Base-by-base conservation (phyloP, 2,888 invertebrate genomes). In the Spialia ferax region DNA sequence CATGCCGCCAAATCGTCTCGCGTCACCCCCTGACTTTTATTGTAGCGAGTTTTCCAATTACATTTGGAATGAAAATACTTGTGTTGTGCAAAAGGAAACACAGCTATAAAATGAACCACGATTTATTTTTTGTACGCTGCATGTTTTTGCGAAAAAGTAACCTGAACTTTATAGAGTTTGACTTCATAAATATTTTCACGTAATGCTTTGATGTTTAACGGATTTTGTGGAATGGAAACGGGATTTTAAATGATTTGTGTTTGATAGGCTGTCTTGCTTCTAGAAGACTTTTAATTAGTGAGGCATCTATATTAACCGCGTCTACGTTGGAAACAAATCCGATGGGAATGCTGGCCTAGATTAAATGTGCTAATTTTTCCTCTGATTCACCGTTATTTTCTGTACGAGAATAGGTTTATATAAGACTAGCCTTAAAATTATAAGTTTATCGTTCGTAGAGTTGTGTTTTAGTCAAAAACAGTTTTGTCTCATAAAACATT, bases 31-130 rank as follows among this genome's bases (percentile, higher is more conserved):
- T 77, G 80, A 76, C 80, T 83, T 84, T 86, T 86, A 86, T 85
- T 86, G 83, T 84, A 81, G 80, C 83, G 79, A 84, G 83, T 82
- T 85, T 88, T 86, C 83, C 87, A 88, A 88, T 88, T 88, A 87
- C 85, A 82, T 79, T 75, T 81, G 80, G 80, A 82, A 85, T 80
- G 84, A 82, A 82, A 83, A 85, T 86, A 71, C 71, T 72, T 65
- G 38, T 52, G 50, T 72, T 65, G 42, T 54, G 59, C 59, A 59
- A 59, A 66, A 64, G 50, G 50, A 65, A 52, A 52, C 29, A 57
- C 20, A 48, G 48, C 20, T 48, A 48, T 48, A 48, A 48, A 48
- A 11, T 48, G 11, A 50, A 35, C 18, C 15, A 15, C 35, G 50
- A 50, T 35, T 64, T 50, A 32, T 61, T 61, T 64, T 64, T 64